Evolutionary conservation across 2,888 invertebrate genomes (phyloP).

Genomic region (Chloroclysta siterata): DNA sequence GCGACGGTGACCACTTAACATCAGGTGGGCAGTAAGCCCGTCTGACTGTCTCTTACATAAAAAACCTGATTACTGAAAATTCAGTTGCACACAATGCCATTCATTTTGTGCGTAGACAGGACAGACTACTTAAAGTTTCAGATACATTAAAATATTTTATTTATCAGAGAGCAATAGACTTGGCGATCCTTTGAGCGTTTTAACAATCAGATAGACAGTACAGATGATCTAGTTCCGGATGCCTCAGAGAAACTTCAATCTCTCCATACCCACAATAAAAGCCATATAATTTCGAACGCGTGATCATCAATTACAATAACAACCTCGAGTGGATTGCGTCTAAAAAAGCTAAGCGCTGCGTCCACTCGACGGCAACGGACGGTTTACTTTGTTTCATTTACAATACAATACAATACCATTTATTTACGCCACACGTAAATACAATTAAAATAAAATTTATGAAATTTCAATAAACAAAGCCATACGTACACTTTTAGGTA

Average conservation of each 20-base stretch:
- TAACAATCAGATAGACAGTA: constrained; percentile 1
- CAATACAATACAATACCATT: no score
- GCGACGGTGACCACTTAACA: no score
- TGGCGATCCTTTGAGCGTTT: not conserved
- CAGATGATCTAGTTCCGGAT: constrained; percentile 27
- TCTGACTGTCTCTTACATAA: no score
- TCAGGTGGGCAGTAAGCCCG: no score
- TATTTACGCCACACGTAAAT: no score
- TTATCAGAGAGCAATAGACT: not conserved
- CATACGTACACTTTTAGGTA: no score
- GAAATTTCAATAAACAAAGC: no score
- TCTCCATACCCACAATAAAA: constrained; percentile 39
- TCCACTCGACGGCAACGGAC: constrained; percentile 14
- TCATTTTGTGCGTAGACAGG: no score
- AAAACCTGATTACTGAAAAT: no score
- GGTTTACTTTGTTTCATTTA: constrained; percentile 3
- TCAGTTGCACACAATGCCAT: no score
- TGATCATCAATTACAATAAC: constrained; percentile 51
- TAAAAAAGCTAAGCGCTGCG: constrained; percentile 25
- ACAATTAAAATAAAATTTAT: no score
- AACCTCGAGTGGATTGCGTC: constrained; percentile 44
- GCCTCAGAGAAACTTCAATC: constrained; percentile 43
- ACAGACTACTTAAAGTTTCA: no score
- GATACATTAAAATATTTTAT: not conserved
- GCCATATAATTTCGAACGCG: constrained; percentile 52